Evolutionary conservation across 2,888 invertebrate species (phyloP).

Genomic region (Gymnoscelis rufifasciata): DNA sequence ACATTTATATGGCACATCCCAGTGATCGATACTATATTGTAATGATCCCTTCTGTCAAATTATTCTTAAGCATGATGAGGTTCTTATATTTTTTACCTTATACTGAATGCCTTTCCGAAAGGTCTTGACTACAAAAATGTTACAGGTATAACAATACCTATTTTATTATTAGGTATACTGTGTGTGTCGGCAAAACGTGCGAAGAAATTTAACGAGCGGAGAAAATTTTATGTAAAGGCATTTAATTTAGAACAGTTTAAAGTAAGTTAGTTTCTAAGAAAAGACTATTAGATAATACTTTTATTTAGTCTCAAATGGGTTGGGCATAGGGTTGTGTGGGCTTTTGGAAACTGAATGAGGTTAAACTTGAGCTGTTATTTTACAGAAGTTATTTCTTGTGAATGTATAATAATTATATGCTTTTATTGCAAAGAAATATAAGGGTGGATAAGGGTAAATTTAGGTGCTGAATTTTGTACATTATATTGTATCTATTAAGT

Average conservation of each 20-base stretch:
- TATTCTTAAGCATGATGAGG: too few relatives aligned
- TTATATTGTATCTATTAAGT: constrained; percentile 17
- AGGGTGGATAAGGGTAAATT: constrained; percentile 39
- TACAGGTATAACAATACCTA: neutral
- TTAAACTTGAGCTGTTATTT: constrained; percentile 1
- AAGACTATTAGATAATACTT: constrained; percentile 18
- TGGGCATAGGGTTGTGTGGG: neutral
- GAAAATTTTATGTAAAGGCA: neutral
- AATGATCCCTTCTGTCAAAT: too few relatives aligned
- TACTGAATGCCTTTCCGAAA: neutral
- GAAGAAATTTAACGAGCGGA: neutral
- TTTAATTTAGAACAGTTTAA: constrained; percentile 1
- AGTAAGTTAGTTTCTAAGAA: constrained; percentile 9
- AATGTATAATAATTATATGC: neutral
- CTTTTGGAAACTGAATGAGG: neutral
- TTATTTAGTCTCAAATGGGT: constrained; percentile 9
- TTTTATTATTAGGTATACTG: neutral
- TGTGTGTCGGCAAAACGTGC: neutral
- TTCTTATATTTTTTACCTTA: too few relatives aligned
- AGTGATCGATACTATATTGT: too few relatives aligned
- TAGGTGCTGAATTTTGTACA: constrained; percentile 37
- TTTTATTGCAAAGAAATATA: constrained; percentile 5
- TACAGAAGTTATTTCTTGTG: constrained; percentile 1
- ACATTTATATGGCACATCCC: too few relatives aligned
- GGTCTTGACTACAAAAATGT: neutral